Base-by-base conservation (phyloP, 2,113 vertebrate species). In the Oreochromis niloticus region DNA sequence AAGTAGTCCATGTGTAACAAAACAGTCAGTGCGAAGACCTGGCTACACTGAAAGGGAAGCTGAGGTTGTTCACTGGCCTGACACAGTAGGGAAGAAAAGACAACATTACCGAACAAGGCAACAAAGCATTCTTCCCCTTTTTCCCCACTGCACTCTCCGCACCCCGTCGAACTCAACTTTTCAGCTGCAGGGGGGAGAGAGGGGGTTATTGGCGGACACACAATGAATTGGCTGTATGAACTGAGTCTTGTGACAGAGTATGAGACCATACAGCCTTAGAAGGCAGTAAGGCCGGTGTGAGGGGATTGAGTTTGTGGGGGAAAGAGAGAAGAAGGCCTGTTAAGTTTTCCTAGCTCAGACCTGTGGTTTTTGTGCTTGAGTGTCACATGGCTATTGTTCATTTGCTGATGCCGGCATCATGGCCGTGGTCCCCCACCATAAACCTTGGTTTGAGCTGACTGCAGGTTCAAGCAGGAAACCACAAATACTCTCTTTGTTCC, bases 161-260 rank as follows among this genome's bases (percentile, higher is more conserved):
- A 90, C 81, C 83, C 88, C 75, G 5, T 82, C 89, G 78, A 90
- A 87, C 88, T 90, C 87, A 89, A 84, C 87, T 86, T 92, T 88
- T 93, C 80, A 91, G 83, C 75, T 87, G 86, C 71, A 61, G 81
- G 39, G 48, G 16, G 14, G 55, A 27, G 46, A 4, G 81, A 43
- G 63, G 73, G 85, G 88, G 84, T 75, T 91, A 92, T 32, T 91
- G 86, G 82, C 84, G 85, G 86, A 82, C 91, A 92, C 88, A 95
- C 96, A 96, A 96, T 96, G 95, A 94, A 86, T 85, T 88, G 84
- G 85, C 95, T 97, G 95, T 96, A 93, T 83, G 91, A 91, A 95
- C 90, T 92, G 93, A 95, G 95, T 96, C 96, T 96, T 95, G 94
- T 96, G 96, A 96, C 95, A 17, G 73, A 89, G 89, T 91, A 87